These are phyloP conservation scores for Cepphus grylle DNA, from an alignment of 2,113 vertebrate species.

Conservation along the genomic window DNA sequence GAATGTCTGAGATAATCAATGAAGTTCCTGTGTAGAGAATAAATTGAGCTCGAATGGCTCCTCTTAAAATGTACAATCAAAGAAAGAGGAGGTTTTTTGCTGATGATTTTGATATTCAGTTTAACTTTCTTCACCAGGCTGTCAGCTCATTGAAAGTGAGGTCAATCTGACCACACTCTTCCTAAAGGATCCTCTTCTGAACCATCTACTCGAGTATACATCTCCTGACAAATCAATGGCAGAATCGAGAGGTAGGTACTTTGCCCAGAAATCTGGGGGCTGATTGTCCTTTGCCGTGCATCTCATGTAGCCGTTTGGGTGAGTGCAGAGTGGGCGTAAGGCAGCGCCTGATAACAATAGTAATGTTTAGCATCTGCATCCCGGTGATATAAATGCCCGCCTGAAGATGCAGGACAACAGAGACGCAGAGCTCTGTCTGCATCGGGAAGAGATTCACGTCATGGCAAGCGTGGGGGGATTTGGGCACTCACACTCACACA, in stretches of 20 bases:
- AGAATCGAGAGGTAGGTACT: conserved; percentile 23
- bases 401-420: neutral
- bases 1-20: conserved; percentile 68
- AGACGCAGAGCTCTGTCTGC: neutral
- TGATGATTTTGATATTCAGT: conserved; percentile 71
- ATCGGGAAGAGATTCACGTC: accelerated
- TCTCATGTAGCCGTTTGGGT: neutral
- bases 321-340: neutral
- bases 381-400: neutral
- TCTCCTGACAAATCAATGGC: conserved; percentile 56
- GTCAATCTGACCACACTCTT: conserved; percentile 64
- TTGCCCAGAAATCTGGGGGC: neutral
- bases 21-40: conserved; percentile 61
- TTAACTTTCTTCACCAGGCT: conserved; percentile 50
- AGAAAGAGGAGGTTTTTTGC: conserved; percentile 34
- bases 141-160: conserved; percentile 46
- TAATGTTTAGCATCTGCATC: neutral
- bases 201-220: conserved; percentile 20
- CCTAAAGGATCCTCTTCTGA: conserved; percentile 56
- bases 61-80: conserved; percentile 68
- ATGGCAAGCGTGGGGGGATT: neutral
- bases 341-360: neutral
- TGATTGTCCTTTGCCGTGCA: conserved; percentile 23
- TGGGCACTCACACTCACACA: too few relatives aligned
- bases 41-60: conserved; percentile 62